Base-by-base conservation (phyloP, 1,140 invertebrate genomes). In the Caerostris extrusa region DNA sequence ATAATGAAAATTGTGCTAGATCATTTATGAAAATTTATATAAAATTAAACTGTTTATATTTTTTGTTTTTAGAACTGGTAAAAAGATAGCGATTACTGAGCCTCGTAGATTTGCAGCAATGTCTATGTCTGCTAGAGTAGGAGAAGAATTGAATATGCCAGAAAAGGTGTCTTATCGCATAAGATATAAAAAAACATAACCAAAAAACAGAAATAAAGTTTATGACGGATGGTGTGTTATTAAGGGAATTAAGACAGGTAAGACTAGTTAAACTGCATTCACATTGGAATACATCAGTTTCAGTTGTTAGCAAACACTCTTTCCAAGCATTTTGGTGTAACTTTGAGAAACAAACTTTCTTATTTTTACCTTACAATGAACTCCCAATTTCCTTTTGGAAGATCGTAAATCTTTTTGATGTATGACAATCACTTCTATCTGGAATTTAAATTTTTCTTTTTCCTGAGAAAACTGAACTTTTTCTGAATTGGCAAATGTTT, bases 151-250 rank as follows among this genome's bases (percentile, higher is more conserved):
- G 96, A 98, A 98, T 95, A 95, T 99, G 34, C 96, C 97, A 0
- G 96, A 96, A 58, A 97, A 98, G 95, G 98, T 99, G 5, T 99
- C 98, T 0, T 99, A 99, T 96, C 97, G 99, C 60, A 99, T 99
- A 96, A 97, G 99, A 94, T 99, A 99, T 96, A 99, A 99, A 96
- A 94, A 94, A 50, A 99, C 57, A 99, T 99, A 4, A 98, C 97
- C 1, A 97, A 97, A 97, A 7, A 8, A 99, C 99, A 2, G 97
- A 98, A 96, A 99, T 99, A 64, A 99, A 99, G 96, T 99, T 99
- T 96, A 99, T 99, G 99, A 99, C 99, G n/a, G 99, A 99, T 96
- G 99, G 99, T 96, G 99, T 99, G 6, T 96, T 99, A 5, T 96
- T 99, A 7, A 99, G 99, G 96, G 97, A 97, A 95, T 95, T 97